Evolutionary conservation across 2,113 vertebrate genomes (phyloP).

Genomic region (Ancistrus triradiatus): DNA sequence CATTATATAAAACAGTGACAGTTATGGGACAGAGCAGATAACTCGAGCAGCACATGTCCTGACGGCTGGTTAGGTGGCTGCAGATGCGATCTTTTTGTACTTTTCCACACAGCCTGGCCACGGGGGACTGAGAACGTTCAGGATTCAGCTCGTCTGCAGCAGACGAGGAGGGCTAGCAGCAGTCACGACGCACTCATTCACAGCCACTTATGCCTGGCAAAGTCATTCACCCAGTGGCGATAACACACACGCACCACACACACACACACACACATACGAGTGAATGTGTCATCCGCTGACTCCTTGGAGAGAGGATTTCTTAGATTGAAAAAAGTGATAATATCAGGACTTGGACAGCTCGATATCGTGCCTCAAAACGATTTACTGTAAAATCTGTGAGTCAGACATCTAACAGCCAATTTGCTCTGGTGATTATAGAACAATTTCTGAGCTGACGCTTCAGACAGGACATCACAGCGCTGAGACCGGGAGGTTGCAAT

Average conservation of each 20-base stretch:
- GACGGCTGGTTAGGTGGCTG: background rate
- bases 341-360: too few relatives aligned
- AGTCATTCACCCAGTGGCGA: conserved; percentile 15
- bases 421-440: too few relatives aligned
- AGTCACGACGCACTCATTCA: conserved; percentile 32
- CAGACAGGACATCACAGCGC: too few relatives aligned
- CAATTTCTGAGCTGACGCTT: too few relatives aligned
- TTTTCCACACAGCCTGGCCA: conserved; percentile 26
- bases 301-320: too few relatives aligned
- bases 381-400: too few relatives aligned
- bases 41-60: background rate
- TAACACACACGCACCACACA: conserved; percentile 16
- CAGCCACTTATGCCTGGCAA: conserved; percentile 29
- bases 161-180: conserved; percentile 6
- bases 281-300: conserved; percentile 6
- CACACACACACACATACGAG: too few relatives aligned
- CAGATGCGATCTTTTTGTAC: conserved; percentile 16
- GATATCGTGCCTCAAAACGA: too few relatives aligned
- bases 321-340: too few relatives aligned
- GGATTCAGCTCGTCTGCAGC: conserved; percentile 13
- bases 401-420: too few relatives aligned
- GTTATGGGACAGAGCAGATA: background rate
- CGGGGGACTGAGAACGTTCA: conserved; percentile 14
- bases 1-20: too few relatives aligned
- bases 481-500: too few relatives aligned